A percentile compares a stretch with the other conserved stretches of the same genome.
phyloP scores from a whole-genome alignment of 1,140 invertebrate species.

The Macrobrachium nipponense region DNA sequence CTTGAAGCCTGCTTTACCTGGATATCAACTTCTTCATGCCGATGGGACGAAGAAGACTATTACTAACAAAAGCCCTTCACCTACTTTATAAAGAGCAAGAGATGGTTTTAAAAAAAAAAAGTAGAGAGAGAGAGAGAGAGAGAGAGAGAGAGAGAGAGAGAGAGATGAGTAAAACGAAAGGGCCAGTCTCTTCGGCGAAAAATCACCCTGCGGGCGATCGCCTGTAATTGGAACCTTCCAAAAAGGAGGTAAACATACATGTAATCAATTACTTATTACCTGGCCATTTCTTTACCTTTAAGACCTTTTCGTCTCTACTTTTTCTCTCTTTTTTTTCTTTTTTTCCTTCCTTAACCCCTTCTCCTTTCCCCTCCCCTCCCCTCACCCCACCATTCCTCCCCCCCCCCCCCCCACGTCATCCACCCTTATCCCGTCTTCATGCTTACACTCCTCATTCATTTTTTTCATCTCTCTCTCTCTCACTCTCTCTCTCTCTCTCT shows the following conservation, averaged over 20 bases:
- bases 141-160: background rate
- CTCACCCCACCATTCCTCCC: background rate
- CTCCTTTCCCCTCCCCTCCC: too few relatives aligned
- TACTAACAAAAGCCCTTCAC: too few relatives aligned
- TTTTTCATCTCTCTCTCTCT: background rate
- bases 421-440: background rate
- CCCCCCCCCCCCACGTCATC: background rate
- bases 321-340: background rate
- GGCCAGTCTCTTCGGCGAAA: background rate
- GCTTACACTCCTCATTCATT: background rate
- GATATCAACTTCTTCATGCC: too few relatives aligned
- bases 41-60: background rate
- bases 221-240: slow-evolving; percentile 32
- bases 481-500: background rate
- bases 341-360: too few relatives aligned
- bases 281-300: slow-evolving; percentile 31
- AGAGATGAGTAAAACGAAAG: background rate
- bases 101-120: background rate
- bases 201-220: background rate
- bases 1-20: too few relatives aligned
- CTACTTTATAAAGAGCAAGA: background rate
- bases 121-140: background rate
- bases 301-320: background rate
- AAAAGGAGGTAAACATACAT: slow-evolving; percentile 43
- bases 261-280: slow-evolving; percentile 59